phyloP scores from a whole-genome alignment of 2,113 vertebrate species.

The Gulo gulo region DNA sequence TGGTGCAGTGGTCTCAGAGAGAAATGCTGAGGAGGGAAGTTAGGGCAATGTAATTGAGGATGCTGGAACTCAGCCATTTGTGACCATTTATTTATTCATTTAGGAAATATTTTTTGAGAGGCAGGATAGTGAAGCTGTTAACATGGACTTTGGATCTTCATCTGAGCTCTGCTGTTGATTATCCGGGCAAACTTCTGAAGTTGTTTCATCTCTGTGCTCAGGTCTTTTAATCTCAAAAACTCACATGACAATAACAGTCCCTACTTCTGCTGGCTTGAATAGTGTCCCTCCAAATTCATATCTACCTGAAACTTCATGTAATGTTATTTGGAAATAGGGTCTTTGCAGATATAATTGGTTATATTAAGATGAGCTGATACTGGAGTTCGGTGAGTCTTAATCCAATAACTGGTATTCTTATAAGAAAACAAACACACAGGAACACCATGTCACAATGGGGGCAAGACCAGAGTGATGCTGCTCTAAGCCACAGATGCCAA shows the following conservation, averaged over 20 bases:
- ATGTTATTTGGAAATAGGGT: background rate
- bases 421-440: background rate
- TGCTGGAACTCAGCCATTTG: background rate
- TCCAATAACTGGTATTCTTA: background rate
- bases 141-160: background rate
- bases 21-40: background rate
- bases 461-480: background rate
- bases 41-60: background rate
- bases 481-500: background rate
- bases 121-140: background rate
- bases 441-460: background rate
- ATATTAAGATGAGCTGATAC: background rate
- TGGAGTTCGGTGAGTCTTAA: background rate
- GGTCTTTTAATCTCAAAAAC: background rate
- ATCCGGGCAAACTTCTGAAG: background rate
- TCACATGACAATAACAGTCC: background rate
- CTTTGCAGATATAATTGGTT: background rate
- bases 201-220: background rate
- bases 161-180: background rate
- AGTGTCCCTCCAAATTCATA: background rate
- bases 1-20: background rate
- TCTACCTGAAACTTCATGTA: background rate
- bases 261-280: background rate
- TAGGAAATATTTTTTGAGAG: background rate
- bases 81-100: background rate